These are phyloP conservation scores for Cotesia congregata DNA, from an alignment of 2,888 invertebrate genomes.

Conservation along the genomic window DNA sequence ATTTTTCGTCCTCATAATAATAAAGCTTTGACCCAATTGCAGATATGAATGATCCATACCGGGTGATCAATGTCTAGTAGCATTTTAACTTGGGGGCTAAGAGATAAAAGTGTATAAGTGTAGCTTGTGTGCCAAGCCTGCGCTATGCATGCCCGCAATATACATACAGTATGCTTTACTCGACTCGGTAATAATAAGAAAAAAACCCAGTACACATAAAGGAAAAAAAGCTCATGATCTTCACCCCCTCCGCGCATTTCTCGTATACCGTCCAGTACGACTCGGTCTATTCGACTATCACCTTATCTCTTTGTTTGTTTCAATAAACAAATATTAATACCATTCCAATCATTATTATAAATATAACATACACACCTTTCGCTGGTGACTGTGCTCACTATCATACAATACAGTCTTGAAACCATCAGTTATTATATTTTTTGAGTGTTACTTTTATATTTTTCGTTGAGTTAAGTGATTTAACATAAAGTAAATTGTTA, in stretches of 20 bases:
- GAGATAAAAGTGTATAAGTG: constrained; percentile 27
- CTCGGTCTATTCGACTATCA: neutral
- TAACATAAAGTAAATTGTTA: too few relatives aligned
- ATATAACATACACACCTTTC: too few relatives aligned
- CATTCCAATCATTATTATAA: neutral
- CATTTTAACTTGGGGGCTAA: constrained; percentile 11
- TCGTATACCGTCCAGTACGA: neutral
- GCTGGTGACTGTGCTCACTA: too few relatives aligned
- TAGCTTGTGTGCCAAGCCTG: constrained; percentile 57
- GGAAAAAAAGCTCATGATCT: constrained; percentile 8
- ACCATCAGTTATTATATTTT: too few relatives aligned
- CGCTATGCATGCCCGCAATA: constrained; percentile 45
- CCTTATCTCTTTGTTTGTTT: neutral
- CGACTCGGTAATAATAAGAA: neutral
- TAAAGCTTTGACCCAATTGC: neutral
- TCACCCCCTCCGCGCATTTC: neutral
- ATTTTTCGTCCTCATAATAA: constrained; percentile 13
- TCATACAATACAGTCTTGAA: too few relatives aligned
- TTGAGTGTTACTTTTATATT: too few relatives aligned
- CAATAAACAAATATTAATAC: neutral
- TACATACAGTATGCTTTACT: constrained; percentile 5
- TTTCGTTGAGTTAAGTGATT: too few relatives aligned
- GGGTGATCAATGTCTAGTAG: constrained; percentile 24
- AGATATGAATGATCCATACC: constrained; percentile 21
- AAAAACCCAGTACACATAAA: neutral